These are phyloP conservation scores for Drosophila cracens DNA, from an alignment of 2,888 invertebrate genomes.

Conservation along the genomic window DNA sequence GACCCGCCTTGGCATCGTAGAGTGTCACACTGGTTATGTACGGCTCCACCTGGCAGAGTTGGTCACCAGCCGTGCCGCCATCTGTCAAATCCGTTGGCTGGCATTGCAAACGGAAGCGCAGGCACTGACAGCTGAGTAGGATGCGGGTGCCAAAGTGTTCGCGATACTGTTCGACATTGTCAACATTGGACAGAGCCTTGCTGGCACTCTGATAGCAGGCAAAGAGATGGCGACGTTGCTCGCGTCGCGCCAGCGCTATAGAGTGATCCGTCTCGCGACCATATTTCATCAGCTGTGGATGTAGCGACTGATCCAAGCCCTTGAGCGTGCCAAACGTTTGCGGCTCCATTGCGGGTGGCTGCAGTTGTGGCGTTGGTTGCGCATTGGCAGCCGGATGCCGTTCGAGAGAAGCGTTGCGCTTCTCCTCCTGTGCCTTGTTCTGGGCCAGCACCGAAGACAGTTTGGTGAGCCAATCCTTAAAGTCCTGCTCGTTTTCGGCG, in stretches of 20 bases:
- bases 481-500: slow-evolving; percentile 93
- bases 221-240: slow-evolving; percentile 92
- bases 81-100: slow-evolving; percentile 86
- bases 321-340: slow-evolving; percentile 92
- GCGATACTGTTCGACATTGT: slow-evolving; percentile 90
- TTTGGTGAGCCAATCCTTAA: slow-evolving; percentile 93
- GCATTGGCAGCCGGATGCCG: slow-evolving; percentile 86
- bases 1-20: slow-evolving; percentile 94
- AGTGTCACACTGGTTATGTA: slow-evolving; percentile 95
- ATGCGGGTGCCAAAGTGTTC: slow-evolving; percentile 95
- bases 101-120: slow-evolving; percentile 92
- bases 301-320: slow-evolving; percentile 95
- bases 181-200: slow-evolving; percentile 83
- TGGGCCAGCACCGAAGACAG: slow-evolving; percentile 93
- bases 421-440: slow-evolving; percentile 92
- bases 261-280: slow-evolving; percentile 95
- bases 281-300: slow-evolving; percentile 95
- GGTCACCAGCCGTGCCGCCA: slow-evolving; percentile 88
- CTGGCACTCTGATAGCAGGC: slow-evolving; percentile 87
- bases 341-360: slow-evolving; percentile 85
- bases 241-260: slow-evolving; percentile 92
- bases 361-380: slow-evolving; percentile 52
- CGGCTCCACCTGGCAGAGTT: slow-evolving; percentile 92
- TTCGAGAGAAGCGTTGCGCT: slow-evolving; percentile 89
- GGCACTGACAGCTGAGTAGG: slow-evolving; percentile 92